Evolutionary conservation across 2,797 vertebrate genomes (phyloP), one percentile per base, ranked within the genome.

Genomic region (Artibeus lituratus): DNA sequence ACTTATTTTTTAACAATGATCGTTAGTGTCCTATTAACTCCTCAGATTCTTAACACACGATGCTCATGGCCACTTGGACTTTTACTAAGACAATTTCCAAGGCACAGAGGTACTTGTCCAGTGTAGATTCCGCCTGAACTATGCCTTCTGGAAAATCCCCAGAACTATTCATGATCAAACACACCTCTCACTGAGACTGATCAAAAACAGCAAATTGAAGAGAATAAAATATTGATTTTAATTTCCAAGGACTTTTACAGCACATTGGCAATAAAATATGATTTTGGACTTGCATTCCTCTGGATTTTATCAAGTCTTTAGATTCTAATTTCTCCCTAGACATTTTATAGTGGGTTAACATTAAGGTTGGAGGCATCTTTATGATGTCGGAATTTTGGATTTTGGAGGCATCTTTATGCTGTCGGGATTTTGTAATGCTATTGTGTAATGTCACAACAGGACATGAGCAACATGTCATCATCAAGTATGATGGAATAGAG

Each of bases 281-380:
- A 70, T n/a, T 83, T 87, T 37, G 42, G 72, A 62, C 42, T 91
- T 87, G 39, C 94, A 82, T 67, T 89, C 22, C 9, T 76, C 47
- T 59, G 47, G 32, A 88, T 91, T 94, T 94, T 80, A 83, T 89
- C 74, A 94, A 89, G 35, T 15, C 72, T 62, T 76, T 87, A 77
- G 47, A 81, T 76, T 92, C 92, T 74, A 70, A 74, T 90, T 87
- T 94, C 76, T 87, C 83, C 72, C 57, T 72, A 77, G 44, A 93
- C 26, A 47, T 83, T 70, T 47, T 78, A 39, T 9, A 51, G 16
- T 18, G 22, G 47, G 86, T 65, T 91, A 24, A 42, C 77, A 70
- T 29, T 90, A 69, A 44, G 11, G 91, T 72, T 82, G 22, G 15
- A 77, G 24, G 18, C 24, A 89, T 87, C 24, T 73, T 78, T 70